Conservation (phyloP, 2,797 vertebrate genomes). For the Brotula barbata region DNA sequence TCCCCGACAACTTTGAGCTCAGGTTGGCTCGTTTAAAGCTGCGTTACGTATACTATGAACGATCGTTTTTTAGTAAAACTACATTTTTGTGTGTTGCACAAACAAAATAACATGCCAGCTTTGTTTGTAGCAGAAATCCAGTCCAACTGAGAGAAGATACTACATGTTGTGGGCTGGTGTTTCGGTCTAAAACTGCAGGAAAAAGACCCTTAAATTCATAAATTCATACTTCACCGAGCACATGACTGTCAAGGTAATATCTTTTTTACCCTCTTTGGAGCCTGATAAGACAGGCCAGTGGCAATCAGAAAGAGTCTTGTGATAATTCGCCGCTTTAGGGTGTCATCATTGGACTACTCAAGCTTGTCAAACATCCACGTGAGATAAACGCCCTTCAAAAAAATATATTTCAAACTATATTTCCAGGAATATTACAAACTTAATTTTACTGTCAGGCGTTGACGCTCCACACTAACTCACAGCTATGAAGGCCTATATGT, state of each 20-base stretch:
- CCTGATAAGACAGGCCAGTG: not conserved
- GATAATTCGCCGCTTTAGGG: slow-evolving; percentile 15
- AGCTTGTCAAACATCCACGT: slow-evolving; percentile 7
- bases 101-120: slow-evolving; percentile 23
- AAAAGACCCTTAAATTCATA: slow-evolving; percentile 17
- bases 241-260: slow-evolving; percentile 19
- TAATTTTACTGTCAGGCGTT: too few relatives aligned
- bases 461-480: too few relatives aligned
- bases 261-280: not conserved
- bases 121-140: slow-evolving; percentile 30
- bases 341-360: slow-evolving; percentile 26
- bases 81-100: slow-evolving; percentile 2
- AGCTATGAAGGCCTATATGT: too few relatives aligned
- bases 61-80: not conserved
- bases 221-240: slow-evolving; percentile 9
- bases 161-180: not conserved
- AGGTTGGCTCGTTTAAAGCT: slow-evolving; percentile 3
- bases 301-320: slow-evolving; percentile 4
- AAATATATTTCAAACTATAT: too few relatives aligned
- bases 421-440: too few relatives aligned
- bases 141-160: slow-evolving; percentile 14
- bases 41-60: slow-evolving; percentile 9
- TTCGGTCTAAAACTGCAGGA: slow-evolving; percentile 12
- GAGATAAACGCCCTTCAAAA: too few relatives aligned
- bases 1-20: slow-evolving; percentile 16